Conservation (phyloP, 1,140 invertebrate genomes). For the Achatina immaculata region DNA sequence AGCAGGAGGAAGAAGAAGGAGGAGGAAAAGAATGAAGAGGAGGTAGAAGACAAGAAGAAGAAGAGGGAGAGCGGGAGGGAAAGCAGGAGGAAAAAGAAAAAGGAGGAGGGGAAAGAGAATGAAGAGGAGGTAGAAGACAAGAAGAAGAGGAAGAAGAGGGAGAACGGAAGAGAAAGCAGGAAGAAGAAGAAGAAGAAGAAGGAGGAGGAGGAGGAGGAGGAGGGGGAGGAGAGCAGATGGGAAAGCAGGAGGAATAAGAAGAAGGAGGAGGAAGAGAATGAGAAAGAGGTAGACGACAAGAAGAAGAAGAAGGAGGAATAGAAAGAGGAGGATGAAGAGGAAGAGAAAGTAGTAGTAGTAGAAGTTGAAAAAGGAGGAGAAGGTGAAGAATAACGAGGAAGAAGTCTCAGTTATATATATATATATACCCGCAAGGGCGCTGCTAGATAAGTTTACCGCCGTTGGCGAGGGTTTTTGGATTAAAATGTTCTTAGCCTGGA, state of each 20-base stretch:
- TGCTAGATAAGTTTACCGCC: too few relatives aligned
- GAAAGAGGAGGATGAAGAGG: neutral
- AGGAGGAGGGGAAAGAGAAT: too few relatives aligned
- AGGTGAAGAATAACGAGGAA: too few relatives aligned
- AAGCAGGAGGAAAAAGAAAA: neutral
- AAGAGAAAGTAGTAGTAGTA: too few relatives aligned
- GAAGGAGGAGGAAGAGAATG: neutral
- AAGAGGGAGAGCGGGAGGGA: neutral
- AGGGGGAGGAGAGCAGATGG: neutral
- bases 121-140: too few relatives aligned
- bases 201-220: neutral
- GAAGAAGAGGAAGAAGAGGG: neutral
- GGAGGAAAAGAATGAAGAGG: neutral
- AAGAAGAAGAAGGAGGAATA: neutral
- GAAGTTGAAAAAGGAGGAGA: neutral
- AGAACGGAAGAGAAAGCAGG: too few relatives aligned
- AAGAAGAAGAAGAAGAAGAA: neutral
- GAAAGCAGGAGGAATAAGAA: neutral
- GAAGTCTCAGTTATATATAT: too few relatives aligned
- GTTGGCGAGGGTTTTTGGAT: too few relatives aligned
- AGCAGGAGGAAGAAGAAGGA: too few relatives aligned
- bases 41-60: too few relatives aligned
- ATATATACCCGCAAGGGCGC: too few relatives aligned
- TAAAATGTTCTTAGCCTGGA: too few relatives aligned
- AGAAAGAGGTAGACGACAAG: neutral